Evolutionary conservation across 1,140 invertebrate species (phyloP).

Genomic region (Protaetia brevitarsis): DNA sequence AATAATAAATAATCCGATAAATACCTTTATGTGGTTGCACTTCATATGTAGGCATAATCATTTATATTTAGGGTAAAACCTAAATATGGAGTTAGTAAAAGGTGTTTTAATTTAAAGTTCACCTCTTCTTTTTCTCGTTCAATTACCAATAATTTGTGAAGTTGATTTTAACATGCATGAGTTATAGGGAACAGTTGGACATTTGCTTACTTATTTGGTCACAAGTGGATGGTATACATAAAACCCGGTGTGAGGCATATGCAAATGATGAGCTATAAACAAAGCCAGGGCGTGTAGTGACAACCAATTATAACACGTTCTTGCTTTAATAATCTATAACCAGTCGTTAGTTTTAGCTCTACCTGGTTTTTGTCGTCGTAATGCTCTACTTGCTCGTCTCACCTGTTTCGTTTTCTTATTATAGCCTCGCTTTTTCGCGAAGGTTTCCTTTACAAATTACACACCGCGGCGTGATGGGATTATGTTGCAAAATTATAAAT

Average conservation of each 20-base stretch:
- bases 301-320: conserved; percentile 35
- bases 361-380: conserved; percentile 21
- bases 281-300: conserved; percentile 35
- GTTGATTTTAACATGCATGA: conserved; percentile 19
- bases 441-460: background rate
- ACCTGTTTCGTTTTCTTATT: conserved; percentile 19
- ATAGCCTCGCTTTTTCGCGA: background rate
- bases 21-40: background rate
- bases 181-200: conserved; percentile 14
- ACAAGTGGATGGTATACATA: background rate
- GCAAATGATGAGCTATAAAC: conserved; percentile 36
- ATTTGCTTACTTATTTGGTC: conserved; percentile 20
- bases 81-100: background rate
- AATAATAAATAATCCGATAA: background rate
- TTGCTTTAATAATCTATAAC: conserved; percentile 29
- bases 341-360: conserved; percentile 25
- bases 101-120: conserved; percentile 9
- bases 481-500: background rate
- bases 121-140: background rate
- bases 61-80: conserved; percentile 1
- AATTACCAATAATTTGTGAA: conserved; percentile 18
- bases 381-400: conserved; percentile 5
- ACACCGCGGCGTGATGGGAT: background rate
- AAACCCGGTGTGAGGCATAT: conserved; percentile 29
- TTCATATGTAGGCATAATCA: background rate